Evolutionary conservation across 2,888 invertebrate genomes (phyloP), one percentile per base, ranked within the genome.

Genomic region (Trissolcus japonicus): DNA sequence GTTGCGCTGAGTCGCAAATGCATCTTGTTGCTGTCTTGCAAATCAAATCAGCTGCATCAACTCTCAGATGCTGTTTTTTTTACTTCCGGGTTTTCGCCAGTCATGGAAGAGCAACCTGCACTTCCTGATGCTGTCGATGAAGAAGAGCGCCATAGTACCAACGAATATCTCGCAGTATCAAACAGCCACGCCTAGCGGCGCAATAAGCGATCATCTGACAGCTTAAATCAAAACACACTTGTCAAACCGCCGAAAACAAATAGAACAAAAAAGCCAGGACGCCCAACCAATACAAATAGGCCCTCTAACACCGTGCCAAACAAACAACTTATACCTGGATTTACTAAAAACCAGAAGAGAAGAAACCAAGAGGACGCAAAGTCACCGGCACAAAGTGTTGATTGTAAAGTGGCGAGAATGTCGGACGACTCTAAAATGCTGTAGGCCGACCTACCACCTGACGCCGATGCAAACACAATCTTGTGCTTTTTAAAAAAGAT

Each of bases 281-380:
- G 35, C 1, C 54, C 54, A 54, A 54, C 4, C 4, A 54, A 54
- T 14, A 29, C 54, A 7, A 54, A 14, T 29, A 54, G 54, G 14
- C 35, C 13, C n/a, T 6, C 14, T 1, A 14, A 9, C 3, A 35
- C 3, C 14, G 4, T 29, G 4, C 35, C 54, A 14, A 35, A 54
- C 35, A 25, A 54, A 14, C n/a, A 11, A 9, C 14, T 29, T 1
- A 54, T 54, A 29, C 7, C 54, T 4, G 35, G 14, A 6, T 35
- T 14, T 29, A 54, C 54, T 9, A 14, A 13, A 11, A 13, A 1
- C 35, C 29, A n/a, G 11, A 54, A 54, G 14, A 29, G 14, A 54
- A 54, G 11, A 35, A 35, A 35, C 9, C 14, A n/a, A 4, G 54
- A 14, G 54, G 25, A 25, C 25, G 6, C 25, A 4, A 29, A 14